These are phyloP conservation scores for Sogatella furcifera DNA, from an alignment of 1,140 invertebrate species.

Conservation along the genomic window DNA sequence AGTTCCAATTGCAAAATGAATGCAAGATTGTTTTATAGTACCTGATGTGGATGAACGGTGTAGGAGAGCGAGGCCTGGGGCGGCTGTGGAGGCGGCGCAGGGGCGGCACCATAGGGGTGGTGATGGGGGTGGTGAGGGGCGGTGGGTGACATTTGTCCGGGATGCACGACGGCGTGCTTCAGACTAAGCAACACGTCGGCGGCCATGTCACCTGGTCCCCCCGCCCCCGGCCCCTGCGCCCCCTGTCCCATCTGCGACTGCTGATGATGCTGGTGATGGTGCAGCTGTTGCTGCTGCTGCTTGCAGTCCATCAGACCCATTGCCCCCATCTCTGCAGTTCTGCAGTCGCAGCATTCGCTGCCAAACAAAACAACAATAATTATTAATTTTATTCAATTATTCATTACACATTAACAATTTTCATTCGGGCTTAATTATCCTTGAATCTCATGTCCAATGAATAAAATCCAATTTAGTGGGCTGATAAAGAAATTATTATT, in stretches of 20 bases:
- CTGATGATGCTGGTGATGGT: background rate
- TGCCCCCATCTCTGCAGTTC: background rate
- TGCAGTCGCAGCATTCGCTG: background rate
- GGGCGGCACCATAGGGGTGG: slow-evolving; percentile 24
- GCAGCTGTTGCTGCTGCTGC: background rate
- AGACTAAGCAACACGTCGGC: slow-evolving; percentile 75
- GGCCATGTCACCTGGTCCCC: slow-evolving; percentile 53
- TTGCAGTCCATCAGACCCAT: background rate
- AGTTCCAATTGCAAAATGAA: too few species aligned
- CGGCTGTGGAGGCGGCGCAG: slow-evolving; percentile 32
- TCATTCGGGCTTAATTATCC: too few species aligned
- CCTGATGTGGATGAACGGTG: slow-evolving; percentile 38
- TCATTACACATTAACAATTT: background rate
- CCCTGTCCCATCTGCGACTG: background rate
- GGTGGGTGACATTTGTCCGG: slow-evolving; percentile 30
- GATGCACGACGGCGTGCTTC: slow-evolving; percentile 79
- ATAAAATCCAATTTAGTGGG: too few species aligned
- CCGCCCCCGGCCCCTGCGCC: slow-evolving; percentile 24
- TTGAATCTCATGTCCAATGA: too few species aligned
- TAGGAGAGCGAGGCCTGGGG: slow-evolving; percentile 36
- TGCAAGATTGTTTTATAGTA: too few species aligned
- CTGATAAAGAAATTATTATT: too few species aligned
- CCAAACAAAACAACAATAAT: too few species aligned
- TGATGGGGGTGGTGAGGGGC: slow-evolving; percentile 23
- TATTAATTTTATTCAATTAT: too few species aligned